A percentile compares a stretch with the other conserved stretches of the same genome.
Evolutionary conservation across 2,797 vertebrate genomes (phyloP).

Genomic region (Hozukius guyotensis): DNA sequence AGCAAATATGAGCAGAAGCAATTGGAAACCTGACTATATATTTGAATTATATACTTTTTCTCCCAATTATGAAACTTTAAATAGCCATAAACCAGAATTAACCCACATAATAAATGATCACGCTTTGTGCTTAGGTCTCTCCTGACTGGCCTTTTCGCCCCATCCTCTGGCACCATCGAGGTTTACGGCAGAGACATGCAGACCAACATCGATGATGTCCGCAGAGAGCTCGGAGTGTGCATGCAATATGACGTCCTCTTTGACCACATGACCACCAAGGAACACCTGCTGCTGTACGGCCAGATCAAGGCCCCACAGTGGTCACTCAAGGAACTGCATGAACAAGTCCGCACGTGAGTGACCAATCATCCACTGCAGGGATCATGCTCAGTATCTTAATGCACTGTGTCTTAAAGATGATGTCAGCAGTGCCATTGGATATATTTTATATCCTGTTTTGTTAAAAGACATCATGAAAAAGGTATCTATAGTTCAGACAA

Average conservation of each 20-base stretch:
- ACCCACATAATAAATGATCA: neutral
- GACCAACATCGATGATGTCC: constrained; percentile 82
- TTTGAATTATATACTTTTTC: neutral
- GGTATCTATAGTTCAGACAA: neutral
- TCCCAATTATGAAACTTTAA: neutral
- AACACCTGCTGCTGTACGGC: constrained; percentile 93
- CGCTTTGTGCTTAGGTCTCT: constrained; percentile 87
- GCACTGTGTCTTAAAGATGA: neutral
- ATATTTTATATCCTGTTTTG: constrained; percentile 17
- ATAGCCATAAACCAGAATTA: neutral
- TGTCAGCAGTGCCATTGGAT: neutral
- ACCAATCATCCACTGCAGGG: neutral
- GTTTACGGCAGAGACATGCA: constrained; percentile 93
- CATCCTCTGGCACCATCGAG: constrained; percentile 89
- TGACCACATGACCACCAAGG: constrained; percentile 92
- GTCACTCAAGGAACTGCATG: constrained; percentile 83
- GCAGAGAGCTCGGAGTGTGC: constrained; percentile 93
- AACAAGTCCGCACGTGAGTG: constrained; percentile 90
- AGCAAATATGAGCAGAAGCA: neutral
- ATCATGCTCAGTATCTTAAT: neutral
- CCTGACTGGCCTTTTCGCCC: constrained; percentile 91
- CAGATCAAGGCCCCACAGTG: constrained; percentile 95
- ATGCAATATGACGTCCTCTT: constrained; percentile 98
- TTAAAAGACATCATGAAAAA: constrained; percentile 15
- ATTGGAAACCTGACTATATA: neutral